Evolutionary conservation across 2,888 invertebrate species (phyloP).

Genomic region (Caenorhabditis sulstoni): DNA sequence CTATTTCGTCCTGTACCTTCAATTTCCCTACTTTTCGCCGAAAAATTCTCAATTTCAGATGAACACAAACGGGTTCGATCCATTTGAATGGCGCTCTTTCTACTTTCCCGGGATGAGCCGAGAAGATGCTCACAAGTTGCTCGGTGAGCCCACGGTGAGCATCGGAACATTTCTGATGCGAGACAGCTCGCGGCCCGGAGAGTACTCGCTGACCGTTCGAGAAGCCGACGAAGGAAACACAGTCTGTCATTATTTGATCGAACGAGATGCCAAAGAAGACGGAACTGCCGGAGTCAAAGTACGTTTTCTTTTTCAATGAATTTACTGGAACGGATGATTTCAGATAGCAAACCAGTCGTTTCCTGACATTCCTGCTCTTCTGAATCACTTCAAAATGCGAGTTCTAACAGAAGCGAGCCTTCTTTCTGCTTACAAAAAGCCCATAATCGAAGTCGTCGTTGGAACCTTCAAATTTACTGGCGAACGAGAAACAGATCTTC

Average conservation of each 20-base stretch:
- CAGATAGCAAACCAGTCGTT: constrained; percentile 94
- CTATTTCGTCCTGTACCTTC: neutral
- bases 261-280: constrained; percentile 65
- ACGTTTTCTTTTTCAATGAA: neutral
- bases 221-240: constrained; percentile 54
- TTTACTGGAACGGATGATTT: neutral
- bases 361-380: constrained; percentile 90
- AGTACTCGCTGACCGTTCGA: constrained; percentile 75
- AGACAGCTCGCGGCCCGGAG: constrained; percentile 69
- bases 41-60: constrained; percentile 8
- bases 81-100: constrained; percentile 74
- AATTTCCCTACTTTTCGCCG: neutral
- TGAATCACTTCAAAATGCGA: constrained; percentile 95
- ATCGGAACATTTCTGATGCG: constrained; percentile 76
- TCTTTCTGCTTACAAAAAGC: constrained; percentile 85
- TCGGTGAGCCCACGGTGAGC: constrained; percentile 38
- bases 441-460: constrained; percentile 62
- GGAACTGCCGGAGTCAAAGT: constrained; percentile 61
- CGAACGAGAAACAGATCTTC: constrained; percentile 94
- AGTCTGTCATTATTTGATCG: constrained; percentile 75
- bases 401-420: constrained; percentile 96
- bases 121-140: constrained; percentile 71
- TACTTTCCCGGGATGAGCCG: constrained; percentile 71
- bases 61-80: constrained; percentile 69
- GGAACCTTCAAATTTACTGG: constrained; percentile 73